Conservation (phyloP, 1,140 invertebrate genomes). For the Eubasilissa regina region DNA sequence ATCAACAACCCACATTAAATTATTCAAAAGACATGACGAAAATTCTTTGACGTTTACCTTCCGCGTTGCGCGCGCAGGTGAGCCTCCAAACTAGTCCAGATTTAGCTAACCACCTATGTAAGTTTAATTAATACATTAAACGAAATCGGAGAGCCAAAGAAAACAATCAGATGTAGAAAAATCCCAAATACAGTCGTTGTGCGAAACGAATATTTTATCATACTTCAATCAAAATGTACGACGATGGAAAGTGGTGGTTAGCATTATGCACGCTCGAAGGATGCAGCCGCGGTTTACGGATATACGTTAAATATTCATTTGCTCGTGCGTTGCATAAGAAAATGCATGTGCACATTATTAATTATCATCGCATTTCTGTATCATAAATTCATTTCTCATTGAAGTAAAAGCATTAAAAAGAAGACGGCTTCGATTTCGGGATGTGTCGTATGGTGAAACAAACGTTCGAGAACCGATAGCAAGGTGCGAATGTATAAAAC, state of each 20-base stretch:
- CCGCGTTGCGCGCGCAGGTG: slow-evolving; percentile 6
- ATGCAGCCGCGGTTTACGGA: not conserved
- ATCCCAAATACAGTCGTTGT: not conserved
- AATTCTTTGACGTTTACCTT: slow-evolving; percentile 7
- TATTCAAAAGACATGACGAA: not conserved
- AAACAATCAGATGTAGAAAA: not conserved
- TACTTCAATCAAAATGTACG: not conserved
- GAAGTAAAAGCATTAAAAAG: too few species aligned
- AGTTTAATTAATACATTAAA: not conserved
- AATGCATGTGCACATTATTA: not conserved
- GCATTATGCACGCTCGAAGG: not conserved
- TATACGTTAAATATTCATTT: not conserved
- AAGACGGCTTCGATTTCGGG: too few species aligned
- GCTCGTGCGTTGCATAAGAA: not conserved
- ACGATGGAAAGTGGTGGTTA: not conserved
- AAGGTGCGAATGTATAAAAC: not conserved
- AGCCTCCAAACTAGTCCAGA: not conserved
- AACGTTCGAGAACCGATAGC: not conserved
- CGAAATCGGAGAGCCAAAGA: slow-evolving; percentile 5
- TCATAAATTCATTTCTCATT: too few species aligned
- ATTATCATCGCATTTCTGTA: too few species aligned
- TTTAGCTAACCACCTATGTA: not conserved
- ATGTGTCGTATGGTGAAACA: too few species aligned
- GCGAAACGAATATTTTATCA: slow-evolving; percentile 15
- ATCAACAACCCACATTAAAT: not conserved